Evolutionary conservation across 2,888 invertebrate genomes (phyloP), one percentile per base, ranked within the genome.

Genomic region (Tuberolachnus salignus): DNA sequence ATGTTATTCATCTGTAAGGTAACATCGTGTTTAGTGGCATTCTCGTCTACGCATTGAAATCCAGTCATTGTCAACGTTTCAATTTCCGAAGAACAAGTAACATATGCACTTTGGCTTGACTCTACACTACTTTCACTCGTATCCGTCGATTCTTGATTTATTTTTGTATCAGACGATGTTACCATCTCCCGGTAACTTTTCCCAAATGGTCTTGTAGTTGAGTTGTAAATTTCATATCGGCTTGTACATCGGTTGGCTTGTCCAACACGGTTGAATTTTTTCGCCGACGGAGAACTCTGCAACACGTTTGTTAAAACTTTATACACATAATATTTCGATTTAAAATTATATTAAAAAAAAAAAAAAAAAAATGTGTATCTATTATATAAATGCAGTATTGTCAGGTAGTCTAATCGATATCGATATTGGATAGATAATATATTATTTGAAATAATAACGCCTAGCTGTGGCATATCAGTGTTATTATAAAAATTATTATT

Each of bases 101-200:
- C 59, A n/a, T 78, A 78, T 19, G 55, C 75, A 55, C 75, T 75
- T 21, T 42, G 75, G 66, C 63, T 81, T 44, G 74, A 72, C n/a
- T 80, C 80, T 55, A 59, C 70, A 19, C 69, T 49, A 57, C 80
- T 81, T 19, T 80, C 80, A n/a, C 61, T 73, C 49, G 42, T 34
- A 44, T 85, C 88, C 87, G 87, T 81, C 86, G 86, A 19, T 44
- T 75, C 64, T 57, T 46, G 53, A 75, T 66, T 57, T 44, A 16
- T 55, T 14, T 26, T 66, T 14, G 10, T 11, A 11, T 75, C 66
- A 4, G 80, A 63, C 51, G 57, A 72, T 13, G 71, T 23, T 8
- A 80, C 61, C 46, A 81, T 71, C 10, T 80, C 82, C 34, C 82
- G 80, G 80, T 82, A 81, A 51, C 81, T 78, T 80, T 81, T 81